phyloP scores from a whole-genome alignment of 2,797 vertebrate genomes.

The Staurois parvus region DNA sequence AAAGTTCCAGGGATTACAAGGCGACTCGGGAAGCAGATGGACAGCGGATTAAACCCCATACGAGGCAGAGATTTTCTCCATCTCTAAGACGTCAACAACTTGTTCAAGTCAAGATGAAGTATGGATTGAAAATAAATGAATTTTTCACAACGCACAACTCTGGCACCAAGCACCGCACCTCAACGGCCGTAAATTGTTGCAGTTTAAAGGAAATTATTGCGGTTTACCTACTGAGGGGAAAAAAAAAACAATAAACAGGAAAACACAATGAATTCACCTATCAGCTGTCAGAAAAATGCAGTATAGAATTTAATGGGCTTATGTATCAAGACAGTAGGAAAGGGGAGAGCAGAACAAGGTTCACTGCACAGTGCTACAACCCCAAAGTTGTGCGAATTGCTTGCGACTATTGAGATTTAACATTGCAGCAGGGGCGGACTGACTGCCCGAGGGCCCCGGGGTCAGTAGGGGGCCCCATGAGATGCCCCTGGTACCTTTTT shows the following conservation, averaged over 20 bases:
- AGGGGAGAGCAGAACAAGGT: too few relatives aligned
- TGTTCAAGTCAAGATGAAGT: conserved; percentile 28
- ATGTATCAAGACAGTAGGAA: too few relatives aligned
- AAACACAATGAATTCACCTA: not conserved
- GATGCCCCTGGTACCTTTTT: too few relatives aligned
- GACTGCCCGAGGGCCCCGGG: too few relatives aligned
- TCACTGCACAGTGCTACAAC: too few relatives aligned
- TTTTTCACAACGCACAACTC: conserved; percentile 7
- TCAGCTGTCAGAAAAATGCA: not conserved
- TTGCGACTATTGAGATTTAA: too few relatives aligned
- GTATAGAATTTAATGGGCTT: not conserved
- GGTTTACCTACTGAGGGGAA: not conserved
- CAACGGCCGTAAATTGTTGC: conserved; percentile 1
- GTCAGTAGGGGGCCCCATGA: too few relatives aligned
- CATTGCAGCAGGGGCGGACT: too few relatives aligned
- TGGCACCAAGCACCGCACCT: not conserved
- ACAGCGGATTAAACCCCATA: conserved; percentile 30
- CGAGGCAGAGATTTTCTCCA: conserved; percentile 21
- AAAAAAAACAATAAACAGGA: not conserved
- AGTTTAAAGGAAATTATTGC: not conserved
- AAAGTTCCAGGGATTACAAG: conserved; percentile 35
- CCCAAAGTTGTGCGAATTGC: too few relatives aligned
- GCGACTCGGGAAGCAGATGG: conserved; percentile 45
- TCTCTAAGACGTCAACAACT: conserved; percentile 37
- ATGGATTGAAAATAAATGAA: conserved; percentile 5